A percentile compares a stretch with the other conserved stretches of the same genome.
Evolutionary conservation across 2,113 vertebrate species (phyloP).

Genomic region (Ctenomys sociabilis): DNA sequence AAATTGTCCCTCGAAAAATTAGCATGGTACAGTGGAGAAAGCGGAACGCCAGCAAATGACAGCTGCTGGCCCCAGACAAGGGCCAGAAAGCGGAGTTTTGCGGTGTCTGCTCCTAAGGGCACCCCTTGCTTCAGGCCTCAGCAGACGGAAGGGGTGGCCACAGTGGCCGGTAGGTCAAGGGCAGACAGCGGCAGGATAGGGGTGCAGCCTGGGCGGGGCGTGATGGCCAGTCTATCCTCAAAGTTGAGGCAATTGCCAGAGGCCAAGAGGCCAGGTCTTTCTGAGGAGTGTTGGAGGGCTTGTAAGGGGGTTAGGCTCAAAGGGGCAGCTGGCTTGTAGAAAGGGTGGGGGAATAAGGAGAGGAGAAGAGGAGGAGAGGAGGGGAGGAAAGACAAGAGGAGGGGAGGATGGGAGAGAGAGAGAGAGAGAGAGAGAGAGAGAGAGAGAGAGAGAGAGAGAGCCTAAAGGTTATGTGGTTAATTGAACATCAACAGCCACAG

Average conservation of each 20-base stretch:
- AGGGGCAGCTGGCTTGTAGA: slow-evolving; percentile 42
- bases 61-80: slow-evolving; percentile 92
- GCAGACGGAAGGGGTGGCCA: neutral
- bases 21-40: slow-evolving; percentile 95
- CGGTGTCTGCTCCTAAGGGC: slow-evolving; percentile 90
- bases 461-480: slow-evolving; percentile 78
- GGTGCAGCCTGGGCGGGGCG: neutral
- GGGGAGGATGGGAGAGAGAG: neutral
- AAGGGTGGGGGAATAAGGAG: neutral
- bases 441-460: neutral
- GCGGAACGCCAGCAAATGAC: slow-evolving; percentile 94
- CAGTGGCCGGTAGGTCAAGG: neutral
- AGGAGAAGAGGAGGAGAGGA: neutral
- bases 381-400: neutral
- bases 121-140: slow-evolving; percentile 83
- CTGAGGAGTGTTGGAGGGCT: neutral
- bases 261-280: neutral
- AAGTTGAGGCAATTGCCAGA: too few species aligned
- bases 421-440: neutral
- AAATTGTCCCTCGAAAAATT: slow-evolving; percentile 94
- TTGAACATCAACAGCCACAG: slow-evolving; percentile 79
- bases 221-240: neutral
- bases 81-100: slow-evolving; percentile 90
- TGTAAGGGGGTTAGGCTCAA: neutral
- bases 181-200: neutral